Evolutionary conservation across 2,888 invertebrate genomes (phyloP), one percentile per base, ranked within the genome.

Genomic region (Tromatobia lineatoria): DNA sequence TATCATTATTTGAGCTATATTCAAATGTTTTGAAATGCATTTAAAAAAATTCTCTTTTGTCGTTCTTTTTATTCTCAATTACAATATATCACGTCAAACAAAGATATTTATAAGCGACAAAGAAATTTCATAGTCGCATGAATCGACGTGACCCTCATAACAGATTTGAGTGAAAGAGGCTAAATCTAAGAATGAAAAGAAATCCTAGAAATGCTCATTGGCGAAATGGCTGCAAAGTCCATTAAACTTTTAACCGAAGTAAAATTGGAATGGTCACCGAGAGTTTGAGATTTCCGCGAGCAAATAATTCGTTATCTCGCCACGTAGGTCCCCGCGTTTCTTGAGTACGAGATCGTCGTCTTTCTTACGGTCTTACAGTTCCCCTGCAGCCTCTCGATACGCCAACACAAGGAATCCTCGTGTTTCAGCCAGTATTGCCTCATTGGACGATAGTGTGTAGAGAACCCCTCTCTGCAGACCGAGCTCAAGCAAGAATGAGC

Each of bases 341-440:
- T 78, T 45, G 78, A 74, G 71, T 47, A 59, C 66, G 64, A 52
- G 70, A 66, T 71, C 34, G 83, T 79, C 75, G 74, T 82, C 85
- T 82, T 85, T 59, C 78, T 76, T 79, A 38, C 57, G 81, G 80
- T 57, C 75, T 42, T n/a, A 73, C 80, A 73, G 70, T 78, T 70
- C 38, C 74, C 74, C 67, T 66, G 75, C 50, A 64, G 74, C 59
- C 64, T 64, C 78, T 67, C 75, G 74, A 81, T 75, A 82, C 75
- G 82, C 71, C 75, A 71, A 73, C 82, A 54, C 61, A 15, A 67
- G 74, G 78, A 79, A 82, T 82, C 71, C 20, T 50, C 47, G n/a
- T 59, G 47, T 42, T 66, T 18, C 34, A 69, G 15, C 18, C 18
- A 47, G 38, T 25, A 66, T 18, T 52, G 77, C 57, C 42, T n/a